These are phyloP conservation scores for Sylvia atricapilla DNA, from an alignment of 2,113 vertebrate species.

Conservation along the genomic window DNA sequence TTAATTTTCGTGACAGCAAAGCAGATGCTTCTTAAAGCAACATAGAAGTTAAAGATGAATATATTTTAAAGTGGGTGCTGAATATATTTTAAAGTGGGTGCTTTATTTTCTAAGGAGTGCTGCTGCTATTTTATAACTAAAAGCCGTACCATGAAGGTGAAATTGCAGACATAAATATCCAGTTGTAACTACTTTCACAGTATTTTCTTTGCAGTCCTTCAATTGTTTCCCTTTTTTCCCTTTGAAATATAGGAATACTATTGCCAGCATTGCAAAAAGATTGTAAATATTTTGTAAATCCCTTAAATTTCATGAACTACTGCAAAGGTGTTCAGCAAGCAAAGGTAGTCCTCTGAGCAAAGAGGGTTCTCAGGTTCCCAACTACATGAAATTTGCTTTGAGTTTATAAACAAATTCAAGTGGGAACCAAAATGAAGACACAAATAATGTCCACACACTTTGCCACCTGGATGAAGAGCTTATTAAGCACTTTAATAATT, in stretches of 20 bases:
- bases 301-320: background rate
- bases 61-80: background rate
- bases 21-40: background rate
- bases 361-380: background rate
- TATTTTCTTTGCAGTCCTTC: background rate
- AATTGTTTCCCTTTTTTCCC: background rate
- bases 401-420: background rate
- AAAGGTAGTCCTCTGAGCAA: background rate
- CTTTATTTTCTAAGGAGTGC: background rate
- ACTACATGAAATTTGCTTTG: background rate
- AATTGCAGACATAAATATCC: background rate
- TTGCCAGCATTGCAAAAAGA: background rate
- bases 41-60: background rate
- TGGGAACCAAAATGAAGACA: background rate
- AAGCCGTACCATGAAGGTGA: background rate
- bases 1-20: background rate
- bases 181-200: background rate
- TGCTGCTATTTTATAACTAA: background rate
- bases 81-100: background rate
- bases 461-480: background rate
- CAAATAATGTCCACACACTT: background rate
- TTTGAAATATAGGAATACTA: background rate
- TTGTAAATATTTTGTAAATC: background rate
- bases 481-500: background rate
- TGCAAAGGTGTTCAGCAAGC: background rate